Conservation (phyloP, 2,797 vertebrate genomes). For the Argyrosomus regius region DNA sequence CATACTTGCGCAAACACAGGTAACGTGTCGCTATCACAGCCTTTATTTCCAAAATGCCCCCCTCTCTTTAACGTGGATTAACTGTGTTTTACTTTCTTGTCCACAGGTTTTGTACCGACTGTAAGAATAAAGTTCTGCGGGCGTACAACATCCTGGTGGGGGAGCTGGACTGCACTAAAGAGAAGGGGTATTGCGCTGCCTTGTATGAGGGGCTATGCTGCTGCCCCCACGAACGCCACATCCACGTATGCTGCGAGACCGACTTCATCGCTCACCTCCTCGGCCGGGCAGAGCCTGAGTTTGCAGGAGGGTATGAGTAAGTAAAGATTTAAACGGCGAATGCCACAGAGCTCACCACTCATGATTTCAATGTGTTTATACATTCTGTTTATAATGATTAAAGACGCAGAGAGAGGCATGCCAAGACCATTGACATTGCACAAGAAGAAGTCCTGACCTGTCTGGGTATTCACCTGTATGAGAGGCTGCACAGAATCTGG, state of each 20-base stretch:
- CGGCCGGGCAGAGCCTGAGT: slow-evolving; percentile 96
- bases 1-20: slow-evolving; percentile 97
- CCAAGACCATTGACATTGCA: slow-evolving; percentile 98
- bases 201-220: slow-evolving; percentile 96
- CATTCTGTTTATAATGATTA: not conserved
- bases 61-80: not conserved
- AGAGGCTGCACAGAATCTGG: slow-evolving; percentile 97
- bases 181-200: slow-evolving; percentile 96
- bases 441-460: slow-evolving; percentile 99
- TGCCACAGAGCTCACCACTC: not conserved
- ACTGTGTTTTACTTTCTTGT: not conserved
- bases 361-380: not conserved
- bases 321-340: slow-evolving; percentile 80
- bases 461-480: slow-evolving; percentile 96
- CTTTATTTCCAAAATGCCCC: not conserved
- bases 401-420: slow-evolving; percentile 95
- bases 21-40: slow-evolving; percentile 60
- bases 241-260: slow-evolving; percentile 96
- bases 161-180: slow-evolving; percentile 96
- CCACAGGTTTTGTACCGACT: slow-evolving; percentile 96
- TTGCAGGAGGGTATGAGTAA: slow-evolving; percentile 98
- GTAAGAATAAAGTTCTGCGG: slow-evolving; percentile 96
- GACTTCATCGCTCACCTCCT: slow-evolving; percentile 98
- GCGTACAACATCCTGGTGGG: slow-evolving; percentile 98
- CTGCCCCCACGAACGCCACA: slow-evolving; percentile 95